Conservation (phyloP, 2,797 vertebrate genomes). For the Tenualosa thibaudeaui region DNA sequence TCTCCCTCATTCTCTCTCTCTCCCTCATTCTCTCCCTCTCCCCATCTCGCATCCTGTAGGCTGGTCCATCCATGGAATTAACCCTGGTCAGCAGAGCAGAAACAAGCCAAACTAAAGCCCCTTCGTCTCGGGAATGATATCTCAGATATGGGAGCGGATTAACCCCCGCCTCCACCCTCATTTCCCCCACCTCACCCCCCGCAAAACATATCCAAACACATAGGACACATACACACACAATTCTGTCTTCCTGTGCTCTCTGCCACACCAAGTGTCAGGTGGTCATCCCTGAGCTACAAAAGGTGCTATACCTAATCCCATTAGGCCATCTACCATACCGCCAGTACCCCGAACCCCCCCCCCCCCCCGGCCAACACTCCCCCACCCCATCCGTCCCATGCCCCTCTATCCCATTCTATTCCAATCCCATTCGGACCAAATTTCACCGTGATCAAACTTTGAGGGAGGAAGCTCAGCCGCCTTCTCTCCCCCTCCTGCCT, state of each 20-base stretch:
- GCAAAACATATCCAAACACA: background rate
- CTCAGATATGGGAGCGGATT: conserved; percentile 78
- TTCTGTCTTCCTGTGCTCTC: conserved; percentile 32
- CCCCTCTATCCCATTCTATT: conserved; percentile 18
- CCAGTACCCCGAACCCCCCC: background rate
- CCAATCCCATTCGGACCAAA: conserved; percentile 34
- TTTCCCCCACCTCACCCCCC: background rate
- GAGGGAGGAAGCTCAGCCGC: conserved; percentile 44
- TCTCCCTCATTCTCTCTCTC: too few relatives aligned
- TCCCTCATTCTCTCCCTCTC: conserved; percentile 45
- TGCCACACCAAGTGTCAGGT: conserved; percentile 78
- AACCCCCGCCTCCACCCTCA: conserved; percentile 60
- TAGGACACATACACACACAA: conserved; percentile 40
- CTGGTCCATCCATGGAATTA: conserved; percentile 78
- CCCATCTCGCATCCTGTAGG: conserved; percentile 67
- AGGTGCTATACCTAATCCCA: conserved; percentile 79
- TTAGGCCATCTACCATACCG: conserved; percentile 56
- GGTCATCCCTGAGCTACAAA: conserved; percentile 71
- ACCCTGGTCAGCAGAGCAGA: conserved; percentile 90
- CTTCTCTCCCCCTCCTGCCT: conserved; percentile 43
- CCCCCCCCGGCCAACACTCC: too few relatives aligned
- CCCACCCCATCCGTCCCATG: conserved; percentile 21
- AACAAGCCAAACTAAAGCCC: conserved; percentile 77
- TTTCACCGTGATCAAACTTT: conserved; percentile 41
- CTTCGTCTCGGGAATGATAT: conserved; percentile 77